Conservation (phyloP, 2,113 vertebrate species). For the Gnathonemus longibarbis region DNA sequence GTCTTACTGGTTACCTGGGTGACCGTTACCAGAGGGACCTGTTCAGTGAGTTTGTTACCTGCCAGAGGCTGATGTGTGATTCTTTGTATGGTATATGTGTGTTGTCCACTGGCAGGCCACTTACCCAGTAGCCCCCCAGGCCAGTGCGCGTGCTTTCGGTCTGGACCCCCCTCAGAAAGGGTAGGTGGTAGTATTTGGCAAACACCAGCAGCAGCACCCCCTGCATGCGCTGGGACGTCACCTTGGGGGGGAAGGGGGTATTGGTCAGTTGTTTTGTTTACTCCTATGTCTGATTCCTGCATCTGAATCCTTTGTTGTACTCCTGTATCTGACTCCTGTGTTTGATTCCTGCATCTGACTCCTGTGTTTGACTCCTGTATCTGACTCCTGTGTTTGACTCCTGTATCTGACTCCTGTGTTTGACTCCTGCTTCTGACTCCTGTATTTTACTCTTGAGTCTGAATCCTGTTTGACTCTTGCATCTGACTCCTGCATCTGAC, state of each 20-base stretch:
- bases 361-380: too few species aligned
- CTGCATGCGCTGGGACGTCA: conserved; percentile 92
- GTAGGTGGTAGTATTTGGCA: conserved; percentile 83
- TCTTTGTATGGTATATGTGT: background rate
- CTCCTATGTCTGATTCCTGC: too few species aligned
- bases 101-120: conserved; percentile 34
- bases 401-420: too few species aligned
- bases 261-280: background rate
- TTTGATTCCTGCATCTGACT: too few species aligned
- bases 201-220: conserved; percentile 89
- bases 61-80: background rate
- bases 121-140: conserved; percentile 73
- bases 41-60: background rate
- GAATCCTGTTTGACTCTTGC: too few species aligned
- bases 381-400: too few species aligned
- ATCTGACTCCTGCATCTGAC: too few species aligned
- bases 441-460: too few species aligned
- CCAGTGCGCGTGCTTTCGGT: conserved; percentile 86
- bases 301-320: background rate
- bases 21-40: background rate
- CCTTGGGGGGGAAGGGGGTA: conserved; percentile 52
- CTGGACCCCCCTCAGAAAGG: conserved; percentile 76
- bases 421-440: rapidly evolving
- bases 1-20: background rate
- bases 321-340: too few species aligned